phyloP scores from a whole-genome alignment of 1,140 invertebrate species.

The Mamestra configurata region DNA sequence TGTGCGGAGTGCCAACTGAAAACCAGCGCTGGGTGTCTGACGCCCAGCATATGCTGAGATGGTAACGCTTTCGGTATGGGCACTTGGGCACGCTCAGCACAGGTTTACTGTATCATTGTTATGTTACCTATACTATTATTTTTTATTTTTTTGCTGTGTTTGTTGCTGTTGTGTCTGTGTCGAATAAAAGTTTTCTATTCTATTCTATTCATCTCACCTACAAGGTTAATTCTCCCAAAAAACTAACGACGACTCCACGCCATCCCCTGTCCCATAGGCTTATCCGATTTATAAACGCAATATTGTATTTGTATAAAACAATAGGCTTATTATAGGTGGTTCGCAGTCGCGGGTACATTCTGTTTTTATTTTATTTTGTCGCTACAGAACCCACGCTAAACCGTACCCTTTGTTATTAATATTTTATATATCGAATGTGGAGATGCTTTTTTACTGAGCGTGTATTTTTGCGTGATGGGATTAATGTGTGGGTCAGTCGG shows the following conservation, averaged over 20 bases:
- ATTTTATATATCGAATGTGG: conserved; percentile 34
- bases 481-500: not conserved
- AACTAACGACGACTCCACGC: conserved; percentile 52
- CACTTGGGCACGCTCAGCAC: too few species aligned
- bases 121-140: too few species aligned
- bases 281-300: conserved; percentile 87
- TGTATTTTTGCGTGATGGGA: not conserved
- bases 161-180: too few species aligned
- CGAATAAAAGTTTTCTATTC: too few species aligned
- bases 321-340: conserved; percentile 86
- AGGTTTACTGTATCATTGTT: too few species aligned
- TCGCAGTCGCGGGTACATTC: conserved; percentile 68
- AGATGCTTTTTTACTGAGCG: not conserved
- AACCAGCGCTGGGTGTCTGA: too few species aligned
- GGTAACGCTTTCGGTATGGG: too few species aligned
- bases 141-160: too few species aligned
- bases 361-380: conserved; percentile 74
- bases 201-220: too few species aligned
- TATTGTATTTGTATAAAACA: conserved; percentile 88
- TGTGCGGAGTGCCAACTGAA: too few species aligned
- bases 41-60: too few species aligned
- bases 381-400: conserved; percentile 63
- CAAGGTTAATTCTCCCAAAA: not conserved
- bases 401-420: conserved; percentile 63
- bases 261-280: conserved; percentile 69